Percentiles rank a stretch among this genome's conserved stretches.
Evolutionary conservation across 2,113 vertebrate species (phyloP).

Genomic region (Vidua macroura): DNA sequence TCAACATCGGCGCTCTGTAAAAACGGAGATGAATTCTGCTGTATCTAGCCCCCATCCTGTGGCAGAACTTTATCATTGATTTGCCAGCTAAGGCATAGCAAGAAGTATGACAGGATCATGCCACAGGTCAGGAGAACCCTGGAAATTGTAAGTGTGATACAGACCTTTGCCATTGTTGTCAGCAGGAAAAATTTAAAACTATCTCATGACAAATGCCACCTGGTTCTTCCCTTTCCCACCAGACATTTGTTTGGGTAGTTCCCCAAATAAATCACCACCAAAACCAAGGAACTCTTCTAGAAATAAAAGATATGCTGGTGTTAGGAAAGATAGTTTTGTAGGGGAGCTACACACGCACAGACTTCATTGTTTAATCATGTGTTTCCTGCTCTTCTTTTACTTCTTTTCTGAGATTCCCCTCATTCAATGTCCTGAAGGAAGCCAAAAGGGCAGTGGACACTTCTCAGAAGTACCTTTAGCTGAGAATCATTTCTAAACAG

Average conservation of each 20-base stretch:
- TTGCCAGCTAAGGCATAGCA: neutral
- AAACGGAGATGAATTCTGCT: neutral
- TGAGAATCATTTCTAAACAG: neutral
- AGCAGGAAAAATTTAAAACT: neutral
- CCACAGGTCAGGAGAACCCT: neutral
- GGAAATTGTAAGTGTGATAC: neutral
- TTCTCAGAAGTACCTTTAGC: neutral
- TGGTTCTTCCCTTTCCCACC: neutral
- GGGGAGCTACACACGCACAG: neutral
- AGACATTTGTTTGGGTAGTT: neutral
- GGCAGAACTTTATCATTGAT: neutral
- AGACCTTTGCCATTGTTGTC: neutral
- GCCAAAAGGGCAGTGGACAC: neutral
- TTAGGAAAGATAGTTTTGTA: neutral
- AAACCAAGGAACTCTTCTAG: neutral
- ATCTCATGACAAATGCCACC: neutral
- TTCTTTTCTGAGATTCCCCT: neutral
- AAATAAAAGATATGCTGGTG: neutral
- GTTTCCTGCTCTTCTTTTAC: neutral
- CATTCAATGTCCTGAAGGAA: neutral
- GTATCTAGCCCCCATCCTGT: neutral
- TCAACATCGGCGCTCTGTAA: neutral
- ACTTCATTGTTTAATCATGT: neutral
- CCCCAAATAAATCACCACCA: neutral
- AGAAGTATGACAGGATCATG: neutral